Evolutionary conservation across 2,797 vertebrate species (phyloP).

Genomic region (Myotis myotis): DNA sequence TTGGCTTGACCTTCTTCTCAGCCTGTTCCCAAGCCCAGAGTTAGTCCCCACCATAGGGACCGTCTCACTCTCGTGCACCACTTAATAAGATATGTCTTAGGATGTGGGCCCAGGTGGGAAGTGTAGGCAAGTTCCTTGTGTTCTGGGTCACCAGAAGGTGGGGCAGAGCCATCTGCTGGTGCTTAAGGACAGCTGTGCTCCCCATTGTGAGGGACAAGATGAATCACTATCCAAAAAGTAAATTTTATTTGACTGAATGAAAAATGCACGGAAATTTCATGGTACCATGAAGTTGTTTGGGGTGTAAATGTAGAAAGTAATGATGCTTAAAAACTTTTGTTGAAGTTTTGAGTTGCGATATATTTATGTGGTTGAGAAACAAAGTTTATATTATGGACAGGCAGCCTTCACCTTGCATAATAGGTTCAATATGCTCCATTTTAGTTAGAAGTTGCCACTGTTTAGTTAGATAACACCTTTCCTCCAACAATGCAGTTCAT

Average conservation of each 20-base stretch:
- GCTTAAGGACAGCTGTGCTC: slow-evolving; percentile 24
- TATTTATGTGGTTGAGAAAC: background rate
- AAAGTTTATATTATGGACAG: background rate
- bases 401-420: background rate
- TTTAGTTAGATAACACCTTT: background rate
- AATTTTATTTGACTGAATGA: background rate
- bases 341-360: background rate
- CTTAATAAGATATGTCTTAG: background rate
- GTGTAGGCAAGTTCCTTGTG: background rate
- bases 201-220: background rate
- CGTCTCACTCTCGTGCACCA: background rate
- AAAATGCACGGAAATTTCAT: slow-evolving; percentile 1
- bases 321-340: background rate
- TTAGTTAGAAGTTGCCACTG: background rate
- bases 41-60: background rate
- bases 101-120: background rate
- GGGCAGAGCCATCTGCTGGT: slow-evolving; percentile 16
- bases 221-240: slow-evolving; percentile 20
- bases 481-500: background rate
- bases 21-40: background rate
- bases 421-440: background rate
- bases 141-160: slow-evolving; percentile 16
- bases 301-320: background rate
- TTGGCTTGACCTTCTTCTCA: background rate
- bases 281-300: background rate